Evolutionary conservation across 1,140 invertebrate genomes (phyloP), one percentile per base, ranked within the genome.

Genomic region (Cecropterus lyciades): DNA sequence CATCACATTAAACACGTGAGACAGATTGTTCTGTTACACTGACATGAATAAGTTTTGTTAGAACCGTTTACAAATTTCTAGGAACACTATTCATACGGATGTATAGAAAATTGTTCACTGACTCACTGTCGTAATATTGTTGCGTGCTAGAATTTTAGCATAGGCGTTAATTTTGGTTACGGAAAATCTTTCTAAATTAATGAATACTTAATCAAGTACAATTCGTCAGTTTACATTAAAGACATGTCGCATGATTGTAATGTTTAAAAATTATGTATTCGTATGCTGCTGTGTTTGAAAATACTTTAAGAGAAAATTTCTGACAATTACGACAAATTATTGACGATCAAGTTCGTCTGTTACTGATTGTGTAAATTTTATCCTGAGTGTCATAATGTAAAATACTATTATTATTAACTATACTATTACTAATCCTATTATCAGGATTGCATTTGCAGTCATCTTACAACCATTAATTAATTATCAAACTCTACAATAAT

Each of bases 31-130:
- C 20, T 15, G 55, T 45, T 59, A 15, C 8, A 24, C 24, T 59
- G 14, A 46, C 43, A 30, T 59, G 20, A 59, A 27, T 59, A 46
- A 17, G n/a, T 8, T 16, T 60, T n/a, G 11, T 8, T 15, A 11
- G 14, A 59, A 59, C 0, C 24, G 10, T 46, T 59, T 15, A 20
- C 45, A 48, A 59, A 46, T 59, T 48, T 59, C 56, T 59, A 11
- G 13, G 56, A 46, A 59, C 20, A 11, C 7, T 27, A 27, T 49
- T n/a, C 5, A 24, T 43, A 43, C 13, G 13, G 11, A 40, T 15
- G 4, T 0, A n/a, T 11, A 24, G 11, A 10, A 30, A 11, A 40
- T 8, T 42, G 42, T 30, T 57, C n/a, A 45, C 11, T 57, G 40
- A 57, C 40, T 57, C 55, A 57, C 20, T 27, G 9, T n/a, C 10